A percentile compares a stretch with the other conserved stretches of the same genome.
Evolutionary conservation across 2,113 vertebrate species (phyloP).

Genomic region (Rhea americana): DNA sequence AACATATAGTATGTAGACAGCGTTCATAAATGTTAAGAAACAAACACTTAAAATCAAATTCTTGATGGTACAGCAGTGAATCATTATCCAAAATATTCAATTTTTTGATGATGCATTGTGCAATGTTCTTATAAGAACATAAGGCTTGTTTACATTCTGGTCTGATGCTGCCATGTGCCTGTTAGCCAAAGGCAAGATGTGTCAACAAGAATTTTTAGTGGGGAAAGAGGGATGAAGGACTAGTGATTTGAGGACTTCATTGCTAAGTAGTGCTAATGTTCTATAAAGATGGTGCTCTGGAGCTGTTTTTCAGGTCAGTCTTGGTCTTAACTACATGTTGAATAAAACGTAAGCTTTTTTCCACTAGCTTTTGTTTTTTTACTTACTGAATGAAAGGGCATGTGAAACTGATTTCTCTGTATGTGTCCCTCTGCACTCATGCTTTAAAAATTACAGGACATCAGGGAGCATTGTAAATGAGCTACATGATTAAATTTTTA

Average conservation of each 20-base stretch:
- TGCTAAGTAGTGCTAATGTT: not conserved
- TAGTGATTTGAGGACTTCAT: not conserved
- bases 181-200: not conserved
- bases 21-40: not conserved
- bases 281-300: not conserved
- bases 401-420: slow-evolving; percentile 55
- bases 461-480: slow-evolving; percentile 46
- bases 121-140: accelerated
- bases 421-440: slow-evolving; percentile 16
- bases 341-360: not conserved
- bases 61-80: not conserved
- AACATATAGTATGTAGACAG: not conserved
- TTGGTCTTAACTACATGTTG: not conserved
- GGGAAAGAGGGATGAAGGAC: not conserved
- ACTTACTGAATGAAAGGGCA: slow-evolving; percentile 10
- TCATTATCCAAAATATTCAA: not conserved
- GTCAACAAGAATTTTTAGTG: not conserved
- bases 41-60: not conserved
- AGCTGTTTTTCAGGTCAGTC: not conserved
- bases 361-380: not conserved
- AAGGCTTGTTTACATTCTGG: not conserved
- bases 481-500: slow-evolving; percentile 62
- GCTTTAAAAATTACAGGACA: slow-evolving; percentile 47
- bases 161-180: not conserved
- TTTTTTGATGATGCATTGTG: not conserved